Conservation (phyloP, 2,113 vertebrate genomes). For the Ctenomys sociabilis region DNA sequence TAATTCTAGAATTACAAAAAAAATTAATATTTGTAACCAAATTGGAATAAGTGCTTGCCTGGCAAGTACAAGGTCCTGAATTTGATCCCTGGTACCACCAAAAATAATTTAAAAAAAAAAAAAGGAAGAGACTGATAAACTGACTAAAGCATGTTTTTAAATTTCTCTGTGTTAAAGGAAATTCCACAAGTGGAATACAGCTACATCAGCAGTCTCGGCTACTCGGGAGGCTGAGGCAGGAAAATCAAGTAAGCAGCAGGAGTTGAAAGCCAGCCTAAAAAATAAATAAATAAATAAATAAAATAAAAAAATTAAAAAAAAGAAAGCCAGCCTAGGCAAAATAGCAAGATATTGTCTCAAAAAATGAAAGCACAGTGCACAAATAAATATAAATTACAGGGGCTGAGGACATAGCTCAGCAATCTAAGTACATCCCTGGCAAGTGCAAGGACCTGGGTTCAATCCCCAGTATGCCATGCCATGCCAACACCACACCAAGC, state of each 20-base stretch:
- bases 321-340: neutral
- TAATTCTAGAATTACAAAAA: neutral
- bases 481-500: no score
- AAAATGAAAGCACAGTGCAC: neutral
- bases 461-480: no score
- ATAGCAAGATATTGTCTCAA: neutral
- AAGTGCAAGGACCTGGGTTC: no score
- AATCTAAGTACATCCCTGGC: no score
- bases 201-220: neutral
- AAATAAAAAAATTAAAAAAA: no score
- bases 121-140: conserved; percentile 8
- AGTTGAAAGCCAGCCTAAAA: neutral
- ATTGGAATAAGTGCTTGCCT: no score
- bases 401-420: no score
- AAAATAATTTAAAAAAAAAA: no score
- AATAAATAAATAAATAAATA: no score
- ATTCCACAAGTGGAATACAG: neutral
- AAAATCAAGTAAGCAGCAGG: neutral
- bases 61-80: no score
- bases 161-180: conserved; percentile 40
- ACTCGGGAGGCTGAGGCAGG: neutral
- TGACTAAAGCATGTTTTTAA: conserved; percentile 34
- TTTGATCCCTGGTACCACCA: no score
- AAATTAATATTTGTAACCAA: conserved; percentile 10
- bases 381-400: conserved; percentile 3